Evolutionary conservation across 2,113 vertebrate species (phyloP).

Genomic region (Cephalopholis sonnerati): DNA sequence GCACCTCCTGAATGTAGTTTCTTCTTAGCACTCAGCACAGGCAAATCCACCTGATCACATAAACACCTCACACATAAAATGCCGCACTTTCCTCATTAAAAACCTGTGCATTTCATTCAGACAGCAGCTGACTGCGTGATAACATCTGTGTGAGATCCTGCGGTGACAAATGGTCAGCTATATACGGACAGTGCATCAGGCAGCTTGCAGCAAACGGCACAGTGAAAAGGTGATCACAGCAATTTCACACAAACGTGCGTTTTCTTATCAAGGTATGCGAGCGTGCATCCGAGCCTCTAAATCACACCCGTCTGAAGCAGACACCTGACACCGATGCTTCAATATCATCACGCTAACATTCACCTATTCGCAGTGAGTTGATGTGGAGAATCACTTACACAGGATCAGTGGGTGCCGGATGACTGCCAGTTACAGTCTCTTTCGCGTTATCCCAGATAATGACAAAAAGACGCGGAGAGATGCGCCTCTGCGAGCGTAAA

Average conservation of each 20-base stretch:
- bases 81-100: slow-evolving; percentile 38
- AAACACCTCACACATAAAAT: not conserved
- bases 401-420: slow-evolving; percentile 72
- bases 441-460: slow-evolving; percentile 65
- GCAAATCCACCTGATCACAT: slow-evolving; percentile 24
- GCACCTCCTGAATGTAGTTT: slow-evolving; percentile 39
- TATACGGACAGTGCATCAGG: not conserved
- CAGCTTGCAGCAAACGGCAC: slow-evolving; percentile 12
- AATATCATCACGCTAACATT: slow-evolving; percentile 19
- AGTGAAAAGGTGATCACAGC: not conserved
- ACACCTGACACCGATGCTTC: slow-evolving; percentile 29
- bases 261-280: slow-evolving; percentile 18
- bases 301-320: slow-evolving; percentile 8
- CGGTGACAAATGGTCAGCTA: slow-evolving; percentile 18
- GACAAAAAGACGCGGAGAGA: slow-evolving; percentile 58
- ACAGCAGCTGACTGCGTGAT: slow-evolving; percentile 32
- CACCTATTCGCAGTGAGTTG: slow-evolving; percentile 46
- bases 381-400: slow-evolving; percentile 80
- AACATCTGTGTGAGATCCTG: slow-evolving; percentile 50
- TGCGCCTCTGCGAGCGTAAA: slow-evolving; percentile 64
- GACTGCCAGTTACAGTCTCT: slow-evolving; percentile 74
- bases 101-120: slow-evolving; percentile 14
- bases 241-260: slow-evolving; percentile 13
- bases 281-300: slow-evolving; percentile 14
- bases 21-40: slow-evolving; percentile 1